Evolutionary conservation across 53 echinoderm and acorn worm species (phyloP).

Genomic region (Glandiceps talaboti): DNA sequence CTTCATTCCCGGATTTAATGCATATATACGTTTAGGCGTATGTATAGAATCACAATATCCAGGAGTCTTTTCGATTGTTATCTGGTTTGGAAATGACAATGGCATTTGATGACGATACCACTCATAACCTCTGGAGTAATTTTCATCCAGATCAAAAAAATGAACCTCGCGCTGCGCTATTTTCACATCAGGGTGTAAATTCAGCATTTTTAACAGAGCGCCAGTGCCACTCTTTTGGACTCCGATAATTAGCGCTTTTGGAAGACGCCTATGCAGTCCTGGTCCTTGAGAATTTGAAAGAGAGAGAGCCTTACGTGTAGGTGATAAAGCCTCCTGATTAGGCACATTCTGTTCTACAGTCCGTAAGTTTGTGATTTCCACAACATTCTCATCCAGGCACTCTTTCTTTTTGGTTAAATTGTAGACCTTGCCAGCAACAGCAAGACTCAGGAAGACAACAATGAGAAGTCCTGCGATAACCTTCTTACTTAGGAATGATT

Average conservation of each 20-base stretch:
- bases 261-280: conserved; percentile 31
- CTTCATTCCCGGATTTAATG: conserved; percentile 47
- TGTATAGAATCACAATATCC: conserved; percentile 55
- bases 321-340: too few relatives aligned
- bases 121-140: conserved; percentile 49
- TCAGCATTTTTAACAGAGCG: conserved; percentile 80
- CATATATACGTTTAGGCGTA: conserved; percentile 40
- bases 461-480: too few relatives aligned
- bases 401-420: too few relatives aligned
- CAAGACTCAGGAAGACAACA: too few relatives aligned
- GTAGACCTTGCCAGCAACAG: too few relatives aligned
- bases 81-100: conserved; percentile 53
- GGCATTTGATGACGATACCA: conserved; percentile 87
- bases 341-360: too few relatives aligned
- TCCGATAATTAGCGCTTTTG: conserved; percentile 76
- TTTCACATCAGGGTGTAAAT: conserved; percentile 72
- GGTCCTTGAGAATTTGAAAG: conserved; percentile 12
- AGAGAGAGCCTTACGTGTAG: too few relatives aligned
- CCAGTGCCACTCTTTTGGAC: conserved; percentile 86
- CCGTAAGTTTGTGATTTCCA: too few relatives aligned
- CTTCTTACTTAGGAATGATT: too few relatives aligned
- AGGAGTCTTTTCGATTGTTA: conserved; percentile 87
- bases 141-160: conserved; percentile 56
- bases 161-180: conserved; percentile 68
- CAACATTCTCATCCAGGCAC: too few relatives aligned